Conservation (phyloP, 2,888 invertebrate species). For the Drosophila vallismaia region DNA sequence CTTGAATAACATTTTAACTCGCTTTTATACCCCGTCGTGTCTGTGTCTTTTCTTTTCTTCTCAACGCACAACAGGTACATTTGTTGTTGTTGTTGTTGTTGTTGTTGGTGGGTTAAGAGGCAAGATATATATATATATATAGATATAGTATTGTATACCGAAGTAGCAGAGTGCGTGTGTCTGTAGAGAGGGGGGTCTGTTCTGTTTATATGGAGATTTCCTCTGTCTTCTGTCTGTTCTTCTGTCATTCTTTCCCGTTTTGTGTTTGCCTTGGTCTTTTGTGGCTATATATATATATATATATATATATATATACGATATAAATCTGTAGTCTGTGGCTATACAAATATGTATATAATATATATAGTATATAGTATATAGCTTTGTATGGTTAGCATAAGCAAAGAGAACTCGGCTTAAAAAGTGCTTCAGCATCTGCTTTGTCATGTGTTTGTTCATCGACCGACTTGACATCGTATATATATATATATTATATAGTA, state of each 20-base stretch:
- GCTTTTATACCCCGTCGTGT: slow-evolving; percentile 30
- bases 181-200: slow-evolving; percentile 26
- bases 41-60: slow-evolving; percentile 21
- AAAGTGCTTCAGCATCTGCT: slow-evolving; percentile 62
- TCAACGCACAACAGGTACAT: slow-evolving; percentile 59
- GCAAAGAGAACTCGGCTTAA: slow-evolving; percentile 54
- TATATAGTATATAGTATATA: slow-evolving; percentile 17
- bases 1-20: slow-evolving; percentile 53
- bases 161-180: slow-evolving; percentile 22
- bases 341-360: slow-evolving; percentile 25
- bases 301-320: slow-evolving; percentile 36
- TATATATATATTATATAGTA: slow-evolving; percentile 11
- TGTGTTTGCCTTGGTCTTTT: slow-evolving; percentile 64
- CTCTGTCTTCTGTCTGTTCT: slow-evolving; percentile 41
- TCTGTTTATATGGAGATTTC: slow-evolving; percentile 67
- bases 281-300: slow-evolving; percentile 39
- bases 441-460: slow-evolving; percentile 61
- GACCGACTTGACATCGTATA: slow-evolving; percentile 10
- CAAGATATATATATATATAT: slow-evolving; percentile 19
- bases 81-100: slow-evolving; percentile 35
- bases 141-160: slow-evolving; percentile 25
- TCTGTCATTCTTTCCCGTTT: slow-evolving; percentile 43
- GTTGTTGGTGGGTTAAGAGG: slow-evolving; percentile 16
- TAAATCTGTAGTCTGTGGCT: slow-evolving; percentile 26
- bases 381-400: slow-evolving; percentile 61